Conservation (phyloP, 1,140 invertebrate genomes). For the Aphidius ervi region DNA sequence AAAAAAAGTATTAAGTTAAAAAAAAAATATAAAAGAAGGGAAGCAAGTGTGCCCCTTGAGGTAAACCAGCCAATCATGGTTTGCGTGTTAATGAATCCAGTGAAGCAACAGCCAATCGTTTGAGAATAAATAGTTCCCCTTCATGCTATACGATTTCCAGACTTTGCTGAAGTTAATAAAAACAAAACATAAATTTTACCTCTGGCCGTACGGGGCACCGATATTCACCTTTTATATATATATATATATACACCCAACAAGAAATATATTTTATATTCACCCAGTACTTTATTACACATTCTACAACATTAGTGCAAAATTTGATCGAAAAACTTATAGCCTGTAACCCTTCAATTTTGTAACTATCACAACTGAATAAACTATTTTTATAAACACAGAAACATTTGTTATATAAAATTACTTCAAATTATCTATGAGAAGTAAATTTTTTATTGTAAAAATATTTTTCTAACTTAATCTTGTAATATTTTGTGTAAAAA, state of each 20-base stretch:
- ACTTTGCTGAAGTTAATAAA: background rate
- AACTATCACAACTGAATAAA: no score
- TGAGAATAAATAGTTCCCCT: conserved; percentile 7
- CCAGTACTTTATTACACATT: no score
- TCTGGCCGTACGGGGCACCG: no score
- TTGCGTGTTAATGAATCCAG: conserved; percentile 46
- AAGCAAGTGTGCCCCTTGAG: conserved; percentile 24
- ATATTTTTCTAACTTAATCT: no score
- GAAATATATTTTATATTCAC: no score
- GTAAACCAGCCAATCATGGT: conserved; percentile 37
- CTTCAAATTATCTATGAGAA: no score
- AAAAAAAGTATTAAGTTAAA: background rate
- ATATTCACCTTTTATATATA: no score
- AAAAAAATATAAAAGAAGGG: conserved; percentile 6
- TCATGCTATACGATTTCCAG: background rate
- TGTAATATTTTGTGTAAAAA: no score
- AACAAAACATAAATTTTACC: no score
- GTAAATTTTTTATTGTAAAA: no score
- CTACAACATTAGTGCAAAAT: no score
- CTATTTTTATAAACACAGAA: background rate
- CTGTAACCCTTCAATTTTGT: conserved; percentile 8
- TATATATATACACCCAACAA: no score
- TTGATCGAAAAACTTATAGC: conserved; percentile 16
- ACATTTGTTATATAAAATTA: background rate
- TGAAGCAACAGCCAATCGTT: conserved; percentile 38